phyloP scores from a whole-genome alignment of 1,140 invertebrate genomes.

The Prorops nasuta region DNA sequence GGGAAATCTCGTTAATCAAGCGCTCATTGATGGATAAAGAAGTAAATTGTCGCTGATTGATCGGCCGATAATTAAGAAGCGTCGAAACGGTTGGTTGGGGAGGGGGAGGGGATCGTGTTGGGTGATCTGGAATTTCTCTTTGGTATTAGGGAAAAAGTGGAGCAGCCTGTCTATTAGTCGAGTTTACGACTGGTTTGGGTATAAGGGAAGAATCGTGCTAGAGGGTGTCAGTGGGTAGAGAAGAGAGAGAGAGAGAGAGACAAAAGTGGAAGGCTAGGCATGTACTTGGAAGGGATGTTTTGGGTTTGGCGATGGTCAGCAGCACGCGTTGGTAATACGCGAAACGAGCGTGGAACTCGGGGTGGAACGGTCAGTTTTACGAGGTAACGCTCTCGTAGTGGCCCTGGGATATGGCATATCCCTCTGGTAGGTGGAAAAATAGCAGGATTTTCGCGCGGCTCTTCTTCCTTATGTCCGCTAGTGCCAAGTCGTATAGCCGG shows the following conservation, averaged over 20 bases:
- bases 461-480: too few species aligned
- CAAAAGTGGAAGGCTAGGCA: neutral
- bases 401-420: conserved; percentile 13
- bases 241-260: conserved; percentile 1
- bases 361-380: conserved; percentile 26
- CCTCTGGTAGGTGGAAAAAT: conserved; percentile 12
- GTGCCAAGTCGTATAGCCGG: too few species aligned
- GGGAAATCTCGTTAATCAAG: too few species aligned
- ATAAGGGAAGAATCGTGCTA: neutral
- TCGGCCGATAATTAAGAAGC: too few species aligned
- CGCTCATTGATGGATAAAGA: too few species aligned
- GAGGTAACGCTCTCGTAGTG: conserved; percentile 3
- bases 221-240: neutral
- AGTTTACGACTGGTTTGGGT: conserved; percentile 21
- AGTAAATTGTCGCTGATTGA: too few species aligned
- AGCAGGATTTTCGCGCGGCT: conserved; percentile 9
- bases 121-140: too few species aligned
- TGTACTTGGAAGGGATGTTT: too few species aligned
- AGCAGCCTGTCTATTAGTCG: conserved; percentile 23
- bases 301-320: conserved; percentile 2
- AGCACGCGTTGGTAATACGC: conserved; percentile 12
- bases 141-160: too few species aligned
- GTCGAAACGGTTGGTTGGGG: too few species aligned
- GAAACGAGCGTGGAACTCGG: conserved; percentile 14
- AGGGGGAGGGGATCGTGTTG: too few species aligned